Base-by-base conservation (phyloP, 92 coral and sea anemone species). In the Ricordea florida region DNA sequence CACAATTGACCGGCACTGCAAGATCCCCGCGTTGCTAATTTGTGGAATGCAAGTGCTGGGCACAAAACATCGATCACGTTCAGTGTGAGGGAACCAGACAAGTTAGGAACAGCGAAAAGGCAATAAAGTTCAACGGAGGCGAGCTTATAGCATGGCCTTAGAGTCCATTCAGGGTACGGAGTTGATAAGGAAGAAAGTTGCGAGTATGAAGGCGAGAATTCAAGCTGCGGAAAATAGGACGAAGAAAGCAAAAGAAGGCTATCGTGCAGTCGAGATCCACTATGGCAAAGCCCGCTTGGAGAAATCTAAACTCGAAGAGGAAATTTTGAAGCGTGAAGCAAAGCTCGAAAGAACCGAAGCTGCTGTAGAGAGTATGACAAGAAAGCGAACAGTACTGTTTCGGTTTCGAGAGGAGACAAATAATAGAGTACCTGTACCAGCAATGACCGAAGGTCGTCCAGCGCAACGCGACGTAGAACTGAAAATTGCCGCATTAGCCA, bases 301-400 rank as follows among this genome's bases (percentile, higher is more conserved):
- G 43, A 66, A 46, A 47, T 36, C 72, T 14, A 69, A 53, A 25
- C 14, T 69, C 43, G 76, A 69, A 40, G 62, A 52, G 3, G 18
- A 18, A 37, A 51, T 69, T 74, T 60, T 53, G 60, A 53, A 76
- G 52, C 81, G 70, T 20, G 45, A 63, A 6, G 17, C 56, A 33
- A 26, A 69, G 69, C 65, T 63, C 22, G 80, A 72, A 59, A 43
- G 76, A 43, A 50, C 49, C 10, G 65, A 76, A 8, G 31, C 72
- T 17, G 30, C 35, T 3, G 23, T 69, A 6, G 26, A 10, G 10
- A n/a, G 49, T 31, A 26, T 21, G 4, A 55, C 49, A 35, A 13
- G 47, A 10, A 69, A 69, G 33, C 37, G 64, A 63, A 24, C 27
- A 8, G 76, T 57, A 1, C 15, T 69, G 25, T 16, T 34, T 69